Evolutionary conservation across 1,140 invertebrate species (phyloP).

Genomic region (Magallana gigas): DNA sequence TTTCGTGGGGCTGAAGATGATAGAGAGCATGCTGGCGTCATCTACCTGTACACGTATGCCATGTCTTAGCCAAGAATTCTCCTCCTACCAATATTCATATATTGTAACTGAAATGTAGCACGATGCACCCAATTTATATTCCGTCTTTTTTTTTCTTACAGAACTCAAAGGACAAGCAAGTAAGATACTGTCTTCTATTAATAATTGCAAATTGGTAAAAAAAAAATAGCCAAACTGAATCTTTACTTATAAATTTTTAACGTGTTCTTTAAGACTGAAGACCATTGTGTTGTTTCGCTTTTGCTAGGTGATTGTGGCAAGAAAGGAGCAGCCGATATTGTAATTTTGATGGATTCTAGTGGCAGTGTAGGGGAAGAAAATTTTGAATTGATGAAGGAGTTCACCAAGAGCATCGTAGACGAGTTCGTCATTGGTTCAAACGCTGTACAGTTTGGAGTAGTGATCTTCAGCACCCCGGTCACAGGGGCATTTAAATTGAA

Average conservation of each 20-base stretch:
- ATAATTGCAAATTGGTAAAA: too few relatives aligned
- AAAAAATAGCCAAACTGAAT: too few relatives aligned
- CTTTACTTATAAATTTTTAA: too few relatives aligned
- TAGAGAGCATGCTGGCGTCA: background rate
- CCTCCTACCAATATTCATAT: background rate
- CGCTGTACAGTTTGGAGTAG: slow-evolving; percentile 67
- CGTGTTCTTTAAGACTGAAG: too few relatives aligned
- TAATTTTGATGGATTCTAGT: slow-evolving; percentile 70
- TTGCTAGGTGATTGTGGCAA: background rate
- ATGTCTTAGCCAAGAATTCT: background rate
- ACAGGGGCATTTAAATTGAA: background rate
- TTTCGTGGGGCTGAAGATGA: slow-evolving; percentile 14
- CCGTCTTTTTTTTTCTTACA: background rate
- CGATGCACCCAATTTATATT: background rate
- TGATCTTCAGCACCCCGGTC: slow-evolving; percentile 57
- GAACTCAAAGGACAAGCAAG: slow-evolving; percentile 18
- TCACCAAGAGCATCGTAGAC: slow-evolving; percentile 58
- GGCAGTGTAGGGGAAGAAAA: slow-evolving; percentile 64
- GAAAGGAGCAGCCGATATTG: slow-evolving; percentile 62
- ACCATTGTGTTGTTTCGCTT: too few relatives aligned
- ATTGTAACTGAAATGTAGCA: background rate
- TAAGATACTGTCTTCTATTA: background rate
- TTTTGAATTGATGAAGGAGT: slow-evolving; percentile 67
- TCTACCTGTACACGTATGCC: background rate
- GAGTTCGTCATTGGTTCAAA: slow-evolving; percentile 63